Base-by-base conservation (phyloP, 2,888 invertebrate genomes). In the Drosophila macrothrix region DNA sequence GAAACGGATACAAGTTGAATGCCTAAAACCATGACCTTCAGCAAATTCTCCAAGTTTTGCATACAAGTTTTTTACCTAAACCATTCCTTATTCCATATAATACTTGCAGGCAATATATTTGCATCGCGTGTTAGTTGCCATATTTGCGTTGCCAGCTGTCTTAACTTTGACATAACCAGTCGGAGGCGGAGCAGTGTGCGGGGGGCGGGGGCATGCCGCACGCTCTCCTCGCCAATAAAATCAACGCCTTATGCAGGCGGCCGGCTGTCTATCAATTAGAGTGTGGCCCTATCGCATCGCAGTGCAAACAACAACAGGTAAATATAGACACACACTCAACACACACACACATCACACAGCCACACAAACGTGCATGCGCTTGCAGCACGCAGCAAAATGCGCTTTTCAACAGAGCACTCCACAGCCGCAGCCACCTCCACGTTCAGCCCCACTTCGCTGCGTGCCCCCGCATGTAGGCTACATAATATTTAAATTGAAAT, bases 141-240 rank as follows among this genome's bases (percentile, higher is more conserved):
- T 87, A 91, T 90, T 87, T 91, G 82, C 82, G 88, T 87, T 91
- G 59, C 87, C 72, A 71, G 79, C 80, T 89, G 91, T 91, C 91
- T 85, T 84, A 88, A 83, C 89, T 90, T 80, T 90, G 90, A 84
- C 89, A 89, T 89, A 88, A 86, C 82, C 80, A 78, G 78, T 84
- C 78, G 70, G 6, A 7, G 41, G 2, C 25, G 33, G 4, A 50
- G 19, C 31, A 33, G 14, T 22, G 53, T 37, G n/a, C 28, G 14
- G 14, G 2, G 52, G 52, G 19, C 12, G 28, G 10, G 9, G 28
- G 19, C 19, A 50, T 25, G 31, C 9, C 56, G 46, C 46, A n/a
- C 62, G 7, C 37, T 39, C 54, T 49, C 43, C 39, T 25, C 6
- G 78, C 14, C 63, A 60, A 35, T 69, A 43, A 72, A 74, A 82